These are phyloP conservation scores for Pluvianellus socialis DNA, from an alignment of 2,113 vertebrate species.

Conservation along the genomic window DNA sequence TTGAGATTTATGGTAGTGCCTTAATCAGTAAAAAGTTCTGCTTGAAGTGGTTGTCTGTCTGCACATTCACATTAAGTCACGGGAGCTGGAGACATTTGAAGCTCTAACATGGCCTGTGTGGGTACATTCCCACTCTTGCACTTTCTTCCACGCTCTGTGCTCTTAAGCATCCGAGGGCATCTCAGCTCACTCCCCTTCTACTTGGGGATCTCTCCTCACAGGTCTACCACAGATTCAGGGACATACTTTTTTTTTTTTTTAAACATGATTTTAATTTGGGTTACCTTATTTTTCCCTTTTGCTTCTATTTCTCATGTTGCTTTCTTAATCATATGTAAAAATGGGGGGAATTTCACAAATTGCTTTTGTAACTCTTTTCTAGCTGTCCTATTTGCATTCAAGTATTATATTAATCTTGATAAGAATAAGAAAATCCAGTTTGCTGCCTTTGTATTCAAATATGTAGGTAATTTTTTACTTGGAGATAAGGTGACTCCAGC, in stretches of 20 bases:
- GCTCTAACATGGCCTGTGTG: background rate
- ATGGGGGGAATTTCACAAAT: background rate
- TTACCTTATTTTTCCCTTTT: background rate
- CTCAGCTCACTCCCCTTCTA: background rate
- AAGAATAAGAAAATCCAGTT: constrained; percentile 13
- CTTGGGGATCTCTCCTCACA: background rate
- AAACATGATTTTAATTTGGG: background rate
- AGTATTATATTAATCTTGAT: constrained; percentile 27
- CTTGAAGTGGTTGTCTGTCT: constrained; percentile 3
- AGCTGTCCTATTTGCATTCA: constrained; percentile 19
- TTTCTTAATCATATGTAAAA: background rate
- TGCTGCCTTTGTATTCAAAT: constrained; percentile 48
- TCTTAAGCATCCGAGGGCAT: background rate
- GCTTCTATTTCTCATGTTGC: background rate
- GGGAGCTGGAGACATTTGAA: background rate
- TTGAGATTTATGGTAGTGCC: constrained; percentile 59
- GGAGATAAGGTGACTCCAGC: constrained; percentile 8
- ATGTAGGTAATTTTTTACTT: constrained; percentile 15
- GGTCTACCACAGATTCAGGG: background rate
- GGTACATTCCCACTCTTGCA: background rate
- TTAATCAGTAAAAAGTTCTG: constrained; percentile 54
- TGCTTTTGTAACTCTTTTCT: constrained; percentile 1
- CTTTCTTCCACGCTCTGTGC: background rate
- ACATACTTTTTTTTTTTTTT: background rate
- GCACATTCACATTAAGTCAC: constrained; percentile 2